Evolutionary conservation across 2,888 invertebrate genomes (phyloP), one percentile per base, ranked within the genome.

Genomic region (Polyploca ridens): DNA sequence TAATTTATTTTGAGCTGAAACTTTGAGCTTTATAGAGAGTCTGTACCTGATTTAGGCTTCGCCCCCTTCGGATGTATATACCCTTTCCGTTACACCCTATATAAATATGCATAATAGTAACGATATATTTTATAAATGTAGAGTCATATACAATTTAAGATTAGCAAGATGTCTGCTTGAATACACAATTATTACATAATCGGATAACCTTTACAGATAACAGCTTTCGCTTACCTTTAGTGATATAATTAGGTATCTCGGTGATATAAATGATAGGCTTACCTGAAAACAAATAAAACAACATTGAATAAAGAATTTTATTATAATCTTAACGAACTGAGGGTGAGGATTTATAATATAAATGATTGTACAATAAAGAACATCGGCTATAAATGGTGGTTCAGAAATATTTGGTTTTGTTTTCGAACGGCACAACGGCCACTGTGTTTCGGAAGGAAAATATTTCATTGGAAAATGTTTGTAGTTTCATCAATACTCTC

Each of bases 331-430:
- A 41, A 19, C 14, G 19, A 89, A 87, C 83, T 83, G 83, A 80
- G 72, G 78, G 74, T 72, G 72, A 66, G 67, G 79, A 87, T 88
- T 85, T 81, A 86, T 86, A 85, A 87, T n/a, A 84, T 86, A 84
- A 85, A 87, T 81, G 76, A 77, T 78, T 70, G 73, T 74, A 74
- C 73, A 76, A 80, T 83, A 85, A 82, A 84, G 76, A 79, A 73
- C 74, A 73, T 72, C 68, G 73, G 68, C 81, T 76, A 80, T 27
- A 76, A 79, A 77, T 74, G 76, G 77, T 71, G 76, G 71, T 76
- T 73, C 73, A 71, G 74, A 82, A 81, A 85, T 87, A 84, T 87
- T 86, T 79, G 79, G 78, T 83, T 86, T 85, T 79, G 83, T 81
- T 79, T 75, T 63, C 4, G 16, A 41, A 41, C 19, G 54, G 54